Base-by-base conservation (phyloP, 2,888 invertebrate genomes). In the Formica aserva region DNA sequence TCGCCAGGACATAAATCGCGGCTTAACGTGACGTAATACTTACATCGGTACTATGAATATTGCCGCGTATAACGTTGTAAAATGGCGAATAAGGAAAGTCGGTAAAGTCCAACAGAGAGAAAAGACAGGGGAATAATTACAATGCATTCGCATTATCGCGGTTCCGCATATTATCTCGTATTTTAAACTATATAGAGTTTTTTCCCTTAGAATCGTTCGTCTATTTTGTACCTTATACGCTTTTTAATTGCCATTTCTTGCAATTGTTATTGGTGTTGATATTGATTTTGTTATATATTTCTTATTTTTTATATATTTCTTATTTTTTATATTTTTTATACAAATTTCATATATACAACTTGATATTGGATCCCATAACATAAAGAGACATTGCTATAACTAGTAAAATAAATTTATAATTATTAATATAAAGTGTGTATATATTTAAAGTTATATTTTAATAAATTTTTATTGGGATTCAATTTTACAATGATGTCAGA, bases 21-120 rank as follows among this genome's bases (percentile, higher is more conserved):
- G 35, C 29, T 55, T 41, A 45, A 48, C 26, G 62, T 88, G 89
- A 88, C 83, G 89, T 83, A 88, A 89, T 63, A 41, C 45, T 32
- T 71, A 29, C 74, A 48, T 66, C 35, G 78, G 15, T 45, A 60
- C 85, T 81, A 71, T 65, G 77, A 78, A 69, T 66, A 80, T 69
- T 86, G 76, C 84, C 75, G 81, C 78, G 55, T 82, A 66, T 60
- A 60, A 71, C 66, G 82, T 60, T 66, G 69, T 77, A 77, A 88
- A 82, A 77, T 72, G 77, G 57, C 71, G 67, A 71, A 26, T 45
- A 52, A 86, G 77, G 85, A 88, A 84, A 88, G 84, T 72, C 63
- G 63, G 52, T 69, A 82, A 86, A 87, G 74, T 57, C 66, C 26
- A 80, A 78, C 5, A 22, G 62, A 52, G 48, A 41, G 38, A 9